phyloP scores from a whole-genome alignment of 2,888 invertebrate species.

The Hofmannophila pseudospretella region DNA sequence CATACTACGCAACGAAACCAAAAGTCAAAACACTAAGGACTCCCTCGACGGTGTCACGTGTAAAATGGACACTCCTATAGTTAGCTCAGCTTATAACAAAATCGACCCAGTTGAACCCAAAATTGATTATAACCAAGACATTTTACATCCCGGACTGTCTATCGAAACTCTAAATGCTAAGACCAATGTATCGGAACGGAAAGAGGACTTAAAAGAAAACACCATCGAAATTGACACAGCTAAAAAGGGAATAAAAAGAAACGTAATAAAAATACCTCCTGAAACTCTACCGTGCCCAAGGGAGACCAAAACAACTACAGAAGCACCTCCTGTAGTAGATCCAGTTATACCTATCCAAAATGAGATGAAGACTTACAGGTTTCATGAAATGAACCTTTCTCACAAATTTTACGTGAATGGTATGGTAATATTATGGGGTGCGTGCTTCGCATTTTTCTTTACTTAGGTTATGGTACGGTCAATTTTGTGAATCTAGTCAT shows the following conservation, averaged over 20 bases:
- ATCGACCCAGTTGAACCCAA: conserved; percentile 48
- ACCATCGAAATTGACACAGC: conserved; percentile 33
- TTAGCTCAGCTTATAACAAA: conserved; percentile 69
- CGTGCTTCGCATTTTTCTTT: conserved; percentile 55
- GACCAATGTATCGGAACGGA: conserved; percentile 51
- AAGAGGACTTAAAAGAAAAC: conserved; percentile 36
- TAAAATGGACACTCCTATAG: conserved; percentile 77
- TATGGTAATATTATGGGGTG: conserved; percentile 42
- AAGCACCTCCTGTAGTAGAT: conserved; percentile 52
- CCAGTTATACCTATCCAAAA: conserved; percentile 66
- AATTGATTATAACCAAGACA: conserved; percentile 55
- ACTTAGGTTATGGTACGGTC: conserved; percentile 41
- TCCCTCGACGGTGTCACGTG: conserved; percentile 85
- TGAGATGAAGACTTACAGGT: conserved; percentile 69
- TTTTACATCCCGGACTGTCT: conserved; percentile 51
- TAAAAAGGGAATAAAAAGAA: conserved; percentile 56
- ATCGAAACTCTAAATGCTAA: conserved; percentile 55
- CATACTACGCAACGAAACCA: conserved; percentile 84
- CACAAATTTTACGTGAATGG: conserved; percentile 23
- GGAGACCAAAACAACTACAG: conserved; percentile 54
- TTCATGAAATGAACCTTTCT: conserved; percentile 51
- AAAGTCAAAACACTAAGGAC: conserved; percentile 82
- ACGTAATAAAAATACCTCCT: conserved; percentile 57
- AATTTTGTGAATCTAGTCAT: conserved; percentile 40
- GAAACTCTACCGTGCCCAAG: conserved; percentile 63